Base-by-base conservation (phyloP, 2,888 invertebrate species). In the Harmothoe impar region DNA sequence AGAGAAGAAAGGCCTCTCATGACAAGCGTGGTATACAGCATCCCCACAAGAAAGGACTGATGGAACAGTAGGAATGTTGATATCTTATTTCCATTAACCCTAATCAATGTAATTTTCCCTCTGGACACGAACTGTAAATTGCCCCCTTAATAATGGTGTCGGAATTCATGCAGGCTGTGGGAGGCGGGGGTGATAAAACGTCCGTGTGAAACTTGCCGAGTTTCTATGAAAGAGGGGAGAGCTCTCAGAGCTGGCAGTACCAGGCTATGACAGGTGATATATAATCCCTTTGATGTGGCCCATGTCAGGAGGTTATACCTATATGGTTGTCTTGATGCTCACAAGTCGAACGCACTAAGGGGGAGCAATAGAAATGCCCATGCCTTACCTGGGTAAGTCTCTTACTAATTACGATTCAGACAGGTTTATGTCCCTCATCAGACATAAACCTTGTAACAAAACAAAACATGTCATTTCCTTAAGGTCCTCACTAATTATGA, bases 61-160 rank as follows among this genome's bases (percentile, higher is more conserved):
- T 29, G 68, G 17, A 68, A 15, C 12, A n/a, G n/a, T 7, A 68
- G 25, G 72, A 72, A 72, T 72, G 72, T 29, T n/a, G 72, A 72
- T 72, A 29, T 72, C 72, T 29, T 29, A 72, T 72, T 72, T 29
- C 72, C 25, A 72, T 72, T 72, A 72, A 72, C 72, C 72, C 29
- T 72, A 29, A 72, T 72, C 72, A 72, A 72, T 29, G 15, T 72
- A 72, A 72, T 72, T 72, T 72, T n/a, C 72, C 15, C 72, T 25
- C 3, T n/a, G 29, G 29, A 25, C 72, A 15, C 29, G 72, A n/a
- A 15, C 5, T 72, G 72, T 72, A n/a, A 72, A 72, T 72, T 25
- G 31, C 3, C 72, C 29, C 29, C 72, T 29, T 72, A 62, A 62
- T 72, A 72, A 72, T 29, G 15, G 15, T 72, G 81, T 81, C 23